Evolutionary conservation across 2,888 invertebrate genomes (phyloP), one percentile per base, ranked within the genome.

Genomic region (Morpho achilles): DNA sequence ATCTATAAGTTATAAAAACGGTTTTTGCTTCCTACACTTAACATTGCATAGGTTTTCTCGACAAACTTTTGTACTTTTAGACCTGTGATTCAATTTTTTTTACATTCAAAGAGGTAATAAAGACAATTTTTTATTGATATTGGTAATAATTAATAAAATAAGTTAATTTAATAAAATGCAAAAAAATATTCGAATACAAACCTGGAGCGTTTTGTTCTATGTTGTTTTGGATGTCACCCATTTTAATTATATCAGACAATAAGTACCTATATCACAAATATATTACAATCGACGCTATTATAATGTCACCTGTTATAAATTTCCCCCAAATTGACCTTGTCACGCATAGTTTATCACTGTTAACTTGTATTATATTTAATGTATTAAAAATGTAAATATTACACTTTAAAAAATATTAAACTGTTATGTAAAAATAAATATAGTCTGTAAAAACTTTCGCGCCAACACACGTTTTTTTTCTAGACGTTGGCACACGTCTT

Each of bases 401-500:
- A 46, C 51, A 42, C 8, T 40, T 16, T n/a, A 59, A 60, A 59
- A 65, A 49, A 55, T n/a, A 58, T 10, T 63, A 53, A 48, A 53
- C 60, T 47, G 47, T 55, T 10, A n/a, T 59, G 60, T 16, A 53
- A 53, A 53, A 40, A 45, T 7, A 8, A 32, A 46, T 64, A 63
- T 65, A 59, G 63, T 64, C 64, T 55, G 56, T 49, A 54, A 47
- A 51, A 68, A 69, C 49, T 79, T 76, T 76, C 75, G 72, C 80
- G 80, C 75, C 75, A 74, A 72, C 57, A 46, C 63, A 64, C 58
- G 67, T 67, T 66, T 69, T 71, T 69, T 68, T 62, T 68, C 58
- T 54, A 63, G 63, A 68, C 70, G 69, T 71, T 70, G 71, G 70
- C 70, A 67, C 70, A 73, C 84, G 82, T 81, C 82, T 67, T 67